These are phyloP conservation scores for Entomobrya multifasciata DNA, from an alignment of 2,888 invertebrate genomes.

Conservation along the genomic window DNA sequence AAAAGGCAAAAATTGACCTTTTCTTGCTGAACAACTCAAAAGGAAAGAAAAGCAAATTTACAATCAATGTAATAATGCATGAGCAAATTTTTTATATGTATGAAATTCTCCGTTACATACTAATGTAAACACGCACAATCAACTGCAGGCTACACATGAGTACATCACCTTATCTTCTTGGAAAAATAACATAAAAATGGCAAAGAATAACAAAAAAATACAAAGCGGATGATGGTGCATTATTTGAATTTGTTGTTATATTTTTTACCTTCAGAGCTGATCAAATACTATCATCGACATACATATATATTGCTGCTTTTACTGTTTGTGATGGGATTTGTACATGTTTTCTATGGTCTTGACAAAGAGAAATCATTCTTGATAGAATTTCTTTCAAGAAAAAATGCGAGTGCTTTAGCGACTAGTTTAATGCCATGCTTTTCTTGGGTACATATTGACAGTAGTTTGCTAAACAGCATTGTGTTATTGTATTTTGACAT, in stretches of 20 bases:
- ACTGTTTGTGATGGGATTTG: conserved; percentile 23
- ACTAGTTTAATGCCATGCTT: background rate
- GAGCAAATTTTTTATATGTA: conserved; percentile 18
- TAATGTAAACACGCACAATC: conserved; percentile 40
- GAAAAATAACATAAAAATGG: conserved; percentile 44
- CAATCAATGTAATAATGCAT: background rate
- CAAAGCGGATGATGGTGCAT: conserved; percentile 25
- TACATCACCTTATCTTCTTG: background rate
- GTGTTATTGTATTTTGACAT: conserved; percentile 38
- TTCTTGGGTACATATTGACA: conserved; percentile 43
- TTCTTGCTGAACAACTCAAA: background rate
- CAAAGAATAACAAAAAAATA: conserved; percentile 21
- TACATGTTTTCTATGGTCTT: background rate
- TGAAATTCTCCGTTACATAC: conserved; percentile 9
- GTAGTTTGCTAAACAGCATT: background rate
- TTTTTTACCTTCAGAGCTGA: conserved; percentile 40
- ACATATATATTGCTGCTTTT: background rate
- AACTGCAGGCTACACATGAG: background rate
- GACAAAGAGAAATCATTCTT: conserved; percentile 43
- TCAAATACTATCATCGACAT: background rate
- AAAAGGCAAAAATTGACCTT: conserved; percentile 8
- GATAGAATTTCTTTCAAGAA: conserved; percentile 31
- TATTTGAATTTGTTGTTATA: background rate
- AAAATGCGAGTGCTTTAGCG: background rate
- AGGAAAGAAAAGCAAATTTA: conserved; percentile 13